A percentile compares a stretch with the other conserved stretches of the same genome.
phyloP scores from a whole-genome alignment of 2,797 vertebrate genomes.

The Urophycis tenuis region DNA sequence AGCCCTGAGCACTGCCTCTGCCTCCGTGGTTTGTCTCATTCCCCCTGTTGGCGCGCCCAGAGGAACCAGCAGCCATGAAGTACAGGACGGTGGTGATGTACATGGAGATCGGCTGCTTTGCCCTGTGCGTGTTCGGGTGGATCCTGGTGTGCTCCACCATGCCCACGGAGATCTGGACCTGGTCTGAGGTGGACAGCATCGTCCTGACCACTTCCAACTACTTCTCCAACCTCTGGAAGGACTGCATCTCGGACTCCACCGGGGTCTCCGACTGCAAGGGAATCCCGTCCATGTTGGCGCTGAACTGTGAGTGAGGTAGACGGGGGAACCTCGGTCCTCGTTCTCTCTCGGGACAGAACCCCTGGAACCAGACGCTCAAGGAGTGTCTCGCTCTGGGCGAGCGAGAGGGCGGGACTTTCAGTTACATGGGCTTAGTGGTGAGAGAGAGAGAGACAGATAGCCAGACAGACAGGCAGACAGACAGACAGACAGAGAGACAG shows the following conservation, averaged over 20 bases:
- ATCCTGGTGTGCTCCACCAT: slow-evolving; percentile 72
- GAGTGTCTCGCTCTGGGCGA: background rate
- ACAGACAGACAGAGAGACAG: background rate
- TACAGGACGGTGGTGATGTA: slow-evolving; percentile 69
- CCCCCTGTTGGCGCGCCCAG: slow-evolving; percentile 8
- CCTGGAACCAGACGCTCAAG: background rate
- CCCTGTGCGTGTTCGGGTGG: slow-evolving; percentile 66
- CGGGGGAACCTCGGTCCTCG: background rate
- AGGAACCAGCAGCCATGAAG: slow-evolving; percentile 51
- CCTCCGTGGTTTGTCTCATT: background rate
- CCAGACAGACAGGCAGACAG: background rate
- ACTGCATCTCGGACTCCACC: slow-evolving; percentile 71
- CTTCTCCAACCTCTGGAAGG: slow-evolving; percentile 76
- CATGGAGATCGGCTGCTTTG: slow-evolving; percentile 69
- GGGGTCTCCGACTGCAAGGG: slow-evolving; percentile 71
- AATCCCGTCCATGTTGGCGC: slow-evolving; percentile 67
- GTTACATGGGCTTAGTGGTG: background rate
- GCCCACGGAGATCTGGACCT: slow-evolving; percentile 71
- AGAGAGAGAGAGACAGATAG: background rate
- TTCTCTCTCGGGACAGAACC: background rate
- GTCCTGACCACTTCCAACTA: slow-evolving; percentile 65
- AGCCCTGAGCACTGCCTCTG: background rate
- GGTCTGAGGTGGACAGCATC: slow-evolving; percentile 61
- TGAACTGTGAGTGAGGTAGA: slow-evolving; percentile 62
- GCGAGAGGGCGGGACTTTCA: background rate